A percentile compares a stretch with the other conserved stretches of the same genome.
These are phyloP conservation scores for Ranitomeya imitator DNA, from an alignment of 2,113 vertebrate genomes.

Conservation along the genomic window DNA sequence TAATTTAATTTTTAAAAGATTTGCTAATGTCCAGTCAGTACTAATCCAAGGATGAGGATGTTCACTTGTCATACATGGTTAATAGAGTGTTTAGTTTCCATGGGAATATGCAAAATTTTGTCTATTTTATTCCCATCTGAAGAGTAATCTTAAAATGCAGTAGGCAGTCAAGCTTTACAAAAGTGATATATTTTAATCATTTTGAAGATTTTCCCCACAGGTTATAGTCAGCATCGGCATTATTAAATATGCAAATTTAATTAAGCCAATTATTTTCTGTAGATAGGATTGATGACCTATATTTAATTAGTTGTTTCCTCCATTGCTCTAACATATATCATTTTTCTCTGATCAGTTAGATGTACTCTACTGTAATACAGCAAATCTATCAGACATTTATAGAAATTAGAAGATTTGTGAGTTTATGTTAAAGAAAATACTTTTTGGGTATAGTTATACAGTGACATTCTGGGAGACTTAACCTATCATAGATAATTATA, in stretches of 20 bases:
- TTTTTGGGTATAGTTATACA: background rate
- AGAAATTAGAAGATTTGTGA: background rate
- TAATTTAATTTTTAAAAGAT: too few relatives aligned
- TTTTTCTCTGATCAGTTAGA: background rate
- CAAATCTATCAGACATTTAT: background rate
- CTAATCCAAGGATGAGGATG: background rate
- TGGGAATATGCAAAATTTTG: constrained; percentile 29
- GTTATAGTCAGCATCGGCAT: background rate
- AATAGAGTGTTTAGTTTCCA: constrained; percentile 36
- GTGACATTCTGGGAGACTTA: too few relatives aligned
- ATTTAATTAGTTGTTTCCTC: background rate
- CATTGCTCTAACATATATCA: background rate
- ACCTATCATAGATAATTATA: too few relatives aligned
- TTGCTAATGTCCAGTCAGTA: too few relatives aligned
- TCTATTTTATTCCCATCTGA: constrained; percentile 21
- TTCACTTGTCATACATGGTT: constrained; percentile 16
- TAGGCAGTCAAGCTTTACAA: constrained; percentile 5
- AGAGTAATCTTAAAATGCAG: constrained; percentile 21
- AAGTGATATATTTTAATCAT: constrained; percentile 21
- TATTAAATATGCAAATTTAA: constrained; percentile 21
- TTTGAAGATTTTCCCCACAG: constrained; percentile 22
- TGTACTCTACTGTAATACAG: background rate
- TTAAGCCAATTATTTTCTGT: background rate
- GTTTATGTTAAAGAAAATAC: background rate
- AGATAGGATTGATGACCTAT: constrained; percentile 26